Evolutionary conservation across 2,888 invertebrate genomes (phyloP).

Genomic region (Acanthosepion lycidas): DNA sequence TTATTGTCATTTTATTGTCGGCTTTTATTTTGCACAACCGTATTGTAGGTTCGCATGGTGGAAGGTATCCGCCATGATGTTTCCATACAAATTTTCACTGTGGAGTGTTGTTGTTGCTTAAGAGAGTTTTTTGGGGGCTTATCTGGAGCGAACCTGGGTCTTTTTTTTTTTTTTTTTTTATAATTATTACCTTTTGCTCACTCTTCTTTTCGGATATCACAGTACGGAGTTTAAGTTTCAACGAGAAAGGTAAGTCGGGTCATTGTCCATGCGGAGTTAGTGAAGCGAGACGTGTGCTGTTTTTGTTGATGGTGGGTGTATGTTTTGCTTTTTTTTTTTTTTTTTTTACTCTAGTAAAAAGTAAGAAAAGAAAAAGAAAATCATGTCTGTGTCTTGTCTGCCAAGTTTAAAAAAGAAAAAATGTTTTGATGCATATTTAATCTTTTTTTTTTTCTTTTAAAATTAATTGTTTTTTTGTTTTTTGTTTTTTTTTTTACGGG

Average conservation of each 20-base stretch:
- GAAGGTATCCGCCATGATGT: conserved; percentile 41
- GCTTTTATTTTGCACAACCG: conserved; percentile 33
- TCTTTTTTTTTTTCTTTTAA: no score
- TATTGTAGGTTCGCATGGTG: neutral
- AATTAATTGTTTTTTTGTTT: no score
- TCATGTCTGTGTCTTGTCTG: neutral
- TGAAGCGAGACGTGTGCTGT: neutral
- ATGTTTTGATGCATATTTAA: neutral
- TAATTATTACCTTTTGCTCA: neutral
- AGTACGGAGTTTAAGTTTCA: neutral
- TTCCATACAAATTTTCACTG: neutral
- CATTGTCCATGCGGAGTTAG: neutral
- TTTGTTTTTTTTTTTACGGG: no score
- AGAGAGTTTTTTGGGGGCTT: conserved; percentile 6
- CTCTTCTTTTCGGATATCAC: neutral
- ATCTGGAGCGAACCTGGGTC: neutral
- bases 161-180: neutral
- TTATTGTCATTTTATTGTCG: no score
- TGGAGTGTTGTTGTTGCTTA: conserved; percentile 20
- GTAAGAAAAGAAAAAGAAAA: neutral
- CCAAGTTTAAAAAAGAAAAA: neutral
- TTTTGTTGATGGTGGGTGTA: conserved; percentile 4
- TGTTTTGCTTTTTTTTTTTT: no score
- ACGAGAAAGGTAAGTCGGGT: neutral
- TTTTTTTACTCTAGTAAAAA: no score